Percentiles rank a stretch among this genome's conserved stretches.
Evolutionary conservation across 2,113 vertebrate species (phyloP).

Genomic region (Mugil cephalus): DNA sequence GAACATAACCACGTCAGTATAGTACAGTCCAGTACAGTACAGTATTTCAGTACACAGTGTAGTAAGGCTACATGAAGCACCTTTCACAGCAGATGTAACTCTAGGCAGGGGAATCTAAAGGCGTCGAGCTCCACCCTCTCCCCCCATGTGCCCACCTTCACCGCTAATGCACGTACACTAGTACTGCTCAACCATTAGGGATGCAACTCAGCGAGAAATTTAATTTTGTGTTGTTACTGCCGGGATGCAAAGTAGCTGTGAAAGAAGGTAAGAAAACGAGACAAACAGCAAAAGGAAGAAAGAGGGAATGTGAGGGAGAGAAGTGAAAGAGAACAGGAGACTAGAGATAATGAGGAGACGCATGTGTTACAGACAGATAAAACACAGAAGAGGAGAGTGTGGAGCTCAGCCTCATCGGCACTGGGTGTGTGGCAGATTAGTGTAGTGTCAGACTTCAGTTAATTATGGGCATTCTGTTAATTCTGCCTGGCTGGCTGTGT

Average conservation of each 20-base stretch:
- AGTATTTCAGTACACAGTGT: too few relatives aligned
- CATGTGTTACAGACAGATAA: conserved; percentile 40
- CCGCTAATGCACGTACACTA: neutral
- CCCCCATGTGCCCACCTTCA: neutral
- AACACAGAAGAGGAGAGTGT: conserved; percentile 27
- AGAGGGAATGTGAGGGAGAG: conserved; percentile 5
- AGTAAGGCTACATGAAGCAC: too few relatives aligned
- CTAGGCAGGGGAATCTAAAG: too few relatives aligned
- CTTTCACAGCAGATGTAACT: too few relatives aligned
- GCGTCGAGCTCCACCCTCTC: too few relatives aligned
- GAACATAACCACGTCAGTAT: too few relatives aligned
- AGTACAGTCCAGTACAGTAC: too few relatives aligned
- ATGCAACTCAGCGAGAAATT: conserved; percentile 78
- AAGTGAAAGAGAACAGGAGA: conserved; percentile 19
- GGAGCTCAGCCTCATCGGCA: conserved; percentile 54
- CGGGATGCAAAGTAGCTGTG: conserved; percentile 65
- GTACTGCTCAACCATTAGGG: conserved; percentile 67
- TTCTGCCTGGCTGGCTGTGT: conserved; percentile 26
- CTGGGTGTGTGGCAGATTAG: conserved; percentile 54
- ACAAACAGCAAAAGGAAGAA: conserved; percentile 16
- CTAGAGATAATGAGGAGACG: conserved; percentile 29
- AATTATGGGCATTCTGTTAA: conserved; percentile 68
- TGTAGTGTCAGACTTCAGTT: conserved; percentile 53
- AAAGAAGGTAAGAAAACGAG: conserved; percentile 34
- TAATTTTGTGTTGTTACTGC: conserved; percentile 79